phyloP scores from a whole-genome alignment of 2,888 invertebrate genomes.

The Drosophila putrida region DNA sequence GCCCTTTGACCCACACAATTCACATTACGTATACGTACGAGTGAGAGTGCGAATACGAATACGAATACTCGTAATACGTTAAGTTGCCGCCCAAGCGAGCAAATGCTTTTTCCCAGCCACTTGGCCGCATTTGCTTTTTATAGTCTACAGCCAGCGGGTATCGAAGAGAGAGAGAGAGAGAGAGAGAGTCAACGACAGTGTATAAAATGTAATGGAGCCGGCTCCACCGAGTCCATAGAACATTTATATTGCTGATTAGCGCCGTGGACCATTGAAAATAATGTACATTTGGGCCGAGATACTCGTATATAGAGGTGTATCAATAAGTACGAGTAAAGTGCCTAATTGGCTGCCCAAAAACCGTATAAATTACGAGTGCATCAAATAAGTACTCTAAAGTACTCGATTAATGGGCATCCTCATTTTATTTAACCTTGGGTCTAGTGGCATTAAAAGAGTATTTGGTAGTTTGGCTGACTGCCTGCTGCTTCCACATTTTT shows the following conservation, averaged over 20 bases:
- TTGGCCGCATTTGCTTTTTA: conserved; percentile 64
- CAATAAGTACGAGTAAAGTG: conserved; percentile 16
- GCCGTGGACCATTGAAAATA: conserved; percentile 37
- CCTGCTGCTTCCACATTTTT: conserved; percentile 47
- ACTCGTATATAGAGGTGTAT: conserved; percentile 4
- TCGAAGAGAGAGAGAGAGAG: conserved; percentile 3
- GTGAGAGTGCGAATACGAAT: neutral
- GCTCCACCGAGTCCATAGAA: conserved; percentile 40
- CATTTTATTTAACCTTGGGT: neutral
- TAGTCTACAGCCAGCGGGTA: conserved; percentile 28
- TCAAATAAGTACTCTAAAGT: conserved; percentile 22
- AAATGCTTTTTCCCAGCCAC: conserved; percentile 62
- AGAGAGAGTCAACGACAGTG: conserved; percentile 17
- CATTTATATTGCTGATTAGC: conserved; percentile 55
- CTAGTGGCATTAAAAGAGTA: conserved; percentile 16
- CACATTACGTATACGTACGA: conserved; percentile 37
- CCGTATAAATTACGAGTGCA: conserved; percentile 19
- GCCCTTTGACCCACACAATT: conserved; percentile 57
- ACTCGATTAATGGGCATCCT: conserved; percentile 32
- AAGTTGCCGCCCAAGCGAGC: conserved; percentile 43
- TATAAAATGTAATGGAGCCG: conserved; percentile 52
- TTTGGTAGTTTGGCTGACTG: conserved; percentile 24
- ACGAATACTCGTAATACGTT: conserved; percentile 37
- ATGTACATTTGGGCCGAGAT: conserved; percentile 16
- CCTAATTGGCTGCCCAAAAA: conserved; percentile 26